These are phyloP conservation scores for Mesembrinibis cayennensis DNA, from an alignment of 2,113 vertebrate species.

Conservation along the genomic window DNA sequence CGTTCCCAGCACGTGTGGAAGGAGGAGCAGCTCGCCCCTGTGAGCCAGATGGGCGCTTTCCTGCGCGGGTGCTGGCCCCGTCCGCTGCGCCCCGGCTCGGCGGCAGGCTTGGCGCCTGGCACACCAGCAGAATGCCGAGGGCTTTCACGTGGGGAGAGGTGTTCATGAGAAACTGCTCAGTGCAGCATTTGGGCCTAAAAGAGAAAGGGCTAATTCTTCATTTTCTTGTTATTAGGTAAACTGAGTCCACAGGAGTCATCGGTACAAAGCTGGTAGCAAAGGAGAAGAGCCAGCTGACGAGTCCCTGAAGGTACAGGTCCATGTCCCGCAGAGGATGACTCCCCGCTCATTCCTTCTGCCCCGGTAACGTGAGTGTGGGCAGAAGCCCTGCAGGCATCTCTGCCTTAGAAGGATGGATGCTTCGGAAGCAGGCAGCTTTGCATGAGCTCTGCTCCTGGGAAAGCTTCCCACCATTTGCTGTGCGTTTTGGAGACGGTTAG, in stretches of 20 bases:
- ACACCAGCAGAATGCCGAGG: fast-evolving
- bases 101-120: fast-evolving
- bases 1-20: fast-evolving
- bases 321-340: fast-evolving
- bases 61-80: fast-evolving
- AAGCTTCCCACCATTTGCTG: too few relatives aligned
- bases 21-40: neutral
- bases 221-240: neutral
- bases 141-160: neutral
- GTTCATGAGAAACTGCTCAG: fast-evolving
- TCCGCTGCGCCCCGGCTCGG: fast-evolving
- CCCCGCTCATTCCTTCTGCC: neutral
- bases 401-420: fast-evolving
- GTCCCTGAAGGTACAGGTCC: fast-evolving
- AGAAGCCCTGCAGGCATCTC: neutral
- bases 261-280: fast-evolving
- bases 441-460: neutral
- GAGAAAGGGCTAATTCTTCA: neutral
- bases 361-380: fast-evolving
- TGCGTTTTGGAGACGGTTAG: neutral
- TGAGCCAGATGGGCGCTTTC: fast-evolving
- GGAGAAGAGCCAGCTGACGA: neutral
- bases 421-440: neutral
- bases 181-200: neutral
- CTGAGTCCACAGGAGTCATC: fast-evolving